Percentiles rank a stretch among this genome's conserved stretches.
Conservation (phyloP, 2,888 invertebrate genomes). For the Camponotus fellah region DNA sequence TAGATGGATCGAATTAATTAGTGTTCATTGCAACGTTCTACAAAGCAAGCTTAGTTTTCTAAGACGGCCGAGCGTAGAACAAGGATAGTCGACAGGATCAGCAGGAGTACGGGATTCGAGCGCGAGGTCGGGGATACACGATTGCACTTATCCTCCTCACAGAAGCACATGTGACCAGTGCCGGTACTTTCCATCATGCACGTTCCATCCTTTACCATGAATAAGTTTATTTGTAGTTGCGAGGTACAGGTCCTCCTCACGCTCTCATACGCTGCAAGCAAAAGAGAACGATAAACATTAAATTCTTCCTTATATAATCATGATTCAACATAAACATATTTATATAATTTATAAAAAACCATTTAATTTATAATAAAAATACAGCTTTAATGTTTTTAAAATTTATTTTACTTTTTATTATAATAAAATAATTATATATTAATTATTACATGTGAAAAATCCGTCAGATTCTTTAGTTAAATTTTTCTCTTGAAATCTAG, state of each 20-base stretch:
- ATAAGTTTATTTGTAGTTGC: conserved; percentile 97
- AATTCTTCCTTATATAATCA: not conserved
- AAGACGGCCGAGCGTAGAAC: conserved; percentile 79
- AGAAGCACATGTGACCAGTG: conserved; percentile 99
- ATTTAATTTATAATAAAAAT: not conserved
- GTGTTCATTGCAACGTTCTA: conserved; percentile 84
- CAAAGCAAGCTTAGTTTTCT: conserved; percentile 83
- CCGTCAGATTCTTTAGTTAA: not conserved
- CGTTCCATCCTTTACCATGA: too few species aligned
- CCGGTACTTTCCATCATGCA: conserved; percentile 99
- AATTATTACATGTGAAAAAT: too few species aligned
- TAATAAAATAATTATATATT: too few species aligned
- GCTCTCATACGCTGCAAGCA: conserved; percentile 94
- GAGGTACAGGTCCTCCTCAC: conserved; percentile 97
- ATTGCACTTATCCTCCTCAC: conserved; percentile 99
- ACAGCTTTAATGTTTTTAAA: not conserved
- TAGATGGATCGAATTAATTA: conserved; percentile 66
- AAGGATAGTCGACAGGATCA: conserved; percentile 81
- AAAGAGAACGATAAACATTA: conserved; percentile 29
- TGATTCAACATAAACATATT: not conserved
- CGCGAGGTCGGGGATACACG: conserved; percentile 84
- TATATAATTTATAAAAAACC: not conserved
- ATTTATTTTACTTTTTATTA: not conserved
- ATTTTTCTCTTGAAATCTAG: not conserved
- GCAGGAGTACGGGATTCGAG: conserved; percentile 82